Conservation (phyloP, 2,888 invertebrate species). For the Ptilodon capucinus region DNA sequence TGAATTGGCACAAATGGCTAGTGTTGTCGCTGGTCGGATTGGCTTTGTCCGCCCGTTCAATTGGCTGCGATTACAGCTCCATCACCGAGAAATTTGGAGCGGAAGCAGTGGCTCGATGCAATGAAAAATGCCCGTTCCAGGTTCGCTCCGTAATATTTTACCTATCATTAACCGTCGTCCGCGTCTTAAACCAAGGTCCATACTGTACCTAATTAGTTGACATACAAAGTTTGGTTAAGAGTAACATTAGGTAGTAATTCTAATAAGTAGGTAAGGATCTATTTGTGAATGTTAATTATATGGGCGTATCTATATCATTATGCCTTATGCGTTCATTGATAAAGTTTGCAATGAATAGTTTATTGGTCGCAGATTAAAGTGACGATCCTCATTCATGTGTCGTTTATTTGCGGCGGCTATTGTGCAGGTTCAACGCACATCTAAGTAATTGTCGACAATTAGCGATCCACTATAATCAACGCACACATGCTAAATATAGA, state of each 20-base stretch:
- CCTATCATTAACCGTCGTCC: neutral
- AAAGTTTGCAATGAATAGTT: slow-evolving; percentile 40
- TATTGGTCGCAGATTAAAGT: slow-evolving; percentile 38
- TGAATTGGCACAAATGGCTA: slow-evolving; percentile 81
- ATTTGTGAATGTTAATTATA: neutral
- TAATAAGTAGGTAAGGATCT: neutral
- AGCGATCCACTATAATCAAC: slow-evolving; percentile 67
- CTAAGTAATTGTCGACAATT: slow-evolving; percentile 77
- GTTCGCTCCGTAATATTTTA: slow-evolving; percentile 43
- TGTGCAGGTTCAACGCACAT: slow-evolving; percentile 76
- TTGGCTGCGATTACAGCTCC: slow-evolving; percentile 80
- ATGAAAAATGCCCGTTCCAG: slow-evolving; percentile 80
- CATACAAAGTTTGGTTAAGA: too few relatives aligned
- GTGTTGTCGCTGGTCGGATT: slow-evolving; percentile 80
- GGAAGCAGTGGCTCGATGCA: slow-evolving; percentile 78
- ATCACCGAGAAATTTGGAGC: slow-evolving; percentile 81
- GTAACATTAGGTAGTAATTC: neutral
- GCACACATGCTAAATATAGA: slow-evolving; percentile 73
- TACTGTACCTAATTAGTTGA: too few relatives aligned
- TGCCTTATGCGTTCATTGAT: slow-evolving; percentile 40
- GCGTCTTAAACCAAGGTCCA: too few relatives aligned
- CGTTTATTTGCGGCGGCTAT: slow-evolving; percentile 56
- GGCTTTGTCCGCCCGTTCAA: slow-evolving; percentile 81
- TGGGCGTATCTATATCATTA: slow-evolving; percentile 7
- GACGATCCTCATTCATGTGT: slow-evolving; percentile 35